These are phyloP conservation scores for Iguana delicatissima DNA, from an alignment of 2,797 vertebrate species.

Conservation along the genomic window DNA sequence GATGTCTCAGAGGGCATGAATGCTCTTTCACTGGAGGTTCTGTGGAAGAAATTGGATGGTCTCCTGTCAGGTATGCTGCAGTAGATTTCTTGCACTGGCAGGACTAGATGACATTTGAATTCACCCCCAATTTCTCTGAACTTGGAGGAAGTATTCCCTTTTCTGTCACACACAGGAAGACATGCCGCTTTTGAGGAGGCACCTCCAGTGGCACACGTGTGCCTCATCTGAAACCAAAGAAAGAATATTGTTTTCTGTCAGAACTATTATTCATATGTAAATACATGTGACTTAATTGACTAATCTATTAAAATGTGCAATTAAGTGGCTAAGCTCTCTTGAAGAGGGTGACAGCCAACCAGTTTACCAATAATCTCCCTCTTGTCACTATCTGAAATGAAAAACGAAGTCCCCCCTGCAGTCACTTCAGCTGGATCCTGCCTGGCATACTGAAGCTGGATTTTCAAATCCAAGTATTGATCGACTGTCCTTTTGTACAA, in stretches of 20 bases:
- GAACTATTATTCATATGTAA: neutral
- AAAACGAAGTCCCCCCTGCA: neutral
- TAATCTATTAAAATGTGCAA: neutral
- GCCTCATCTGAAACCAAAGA: neutral
- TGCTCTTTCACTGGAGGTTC: neutral
- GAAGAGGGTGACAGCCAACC: neutral
- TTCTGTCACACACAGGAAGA: neutral
- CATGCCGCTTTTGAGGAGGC: neutral
- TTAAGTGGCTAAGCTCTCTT: neutral
- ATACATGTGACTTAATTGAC: neutral
- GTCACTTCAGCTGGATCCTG: rapidly evolving
- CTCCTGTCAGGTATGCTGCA: neutral
- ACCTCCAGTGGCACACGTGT: neutral
- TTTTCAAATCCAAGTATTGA: rapidly evolving
- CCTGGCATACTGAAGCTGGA: neutral
- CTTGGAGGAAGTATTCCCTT: neutral
- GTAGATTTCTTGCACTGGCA: neutral
- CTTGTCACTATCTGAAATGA: neutral
- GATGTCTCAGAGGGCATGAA: neutral
- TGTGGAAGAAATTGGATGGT: neutral
- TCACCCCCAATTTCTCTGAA: neutral
- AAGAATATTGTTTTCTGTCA: neutral
- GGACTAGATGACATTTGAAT: neutral
- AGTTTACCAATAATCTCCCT: neutral
- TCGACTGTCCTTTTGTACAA: neutral